Evolutionary conservation across 2,888 invertebrate species (phyloP).

Genomic region (Colostygia pectinataria): DNA sequence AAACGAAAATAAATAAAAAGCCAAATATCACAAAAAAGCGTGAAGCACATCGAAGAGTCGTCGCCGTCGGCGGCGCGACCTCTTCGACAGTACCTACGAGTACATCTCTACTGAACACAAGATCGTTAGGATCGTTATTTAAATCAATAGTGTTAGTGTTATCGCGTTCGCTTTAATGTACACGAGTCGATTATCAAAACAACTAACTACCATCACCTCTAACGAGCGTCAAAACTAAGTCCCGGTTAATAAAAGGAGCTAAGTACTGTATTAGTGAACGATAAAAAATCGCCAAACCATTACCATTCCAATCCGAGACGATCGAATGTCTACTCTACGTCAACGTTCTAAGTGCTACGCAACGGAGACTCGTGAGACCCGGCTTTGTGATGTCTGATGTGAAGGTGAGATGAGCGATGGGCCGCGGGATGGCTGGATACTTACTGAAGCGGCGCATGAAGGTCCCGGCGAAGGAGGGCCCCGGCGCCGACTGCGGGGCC

Average conservation of each 20-base stretch:
- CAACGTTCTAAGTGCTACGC: slow-evolving; percentile 56
- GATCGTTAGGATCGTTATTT: slow-evolving; percentile 27
- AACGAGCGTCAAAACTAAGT: slow-evolving; percentile 59
- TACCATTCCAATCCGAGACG: slow-evolving; percentile 71
- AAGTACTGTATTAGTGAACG: slow-evolving; percentile 55
- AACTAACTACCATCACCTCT: slow-evolving; percentile 74
- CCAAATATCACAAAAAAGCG: slow-evolving; percentile 79
- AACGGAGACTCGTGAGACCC: slow-evolving; percentile 44
- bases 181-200: slow-evolving; percentile 35
- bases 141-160: slow-evolving; percentile 17
- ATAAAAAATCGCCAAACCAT: slow-evolving; percentile 66
- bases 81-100: slow-evolving; percentile 19
- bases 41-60: slow-evolving; percentile 57
- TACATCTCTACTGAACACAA: slow-evolving; percentile 26
- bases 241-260: slow-evolving; percentile 53
- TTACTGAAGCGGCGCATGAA: slow-evolving; percentile 95
- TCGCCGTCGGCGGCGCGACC: slow-evolving; percentile 39
- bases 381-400: slow-evolving; percentile 40
- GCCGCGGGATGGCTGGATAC: slow-evolving; percentile 72
- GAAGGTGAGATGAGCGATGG: slow-evolving; percentile 40
- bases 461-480: slow-evolving; percentile 86
- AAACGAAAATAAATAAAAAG: slow-evolving; percentile 72
- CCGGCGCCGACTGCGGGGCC: slow-evolving; percentile 47
- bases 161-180: slow-evolving; percentile 39
- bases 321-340: slow-evolving; percentile 66